Percentiles rank a stretch among this genome's conserved stretches.
Conservation (phyloP, 2,113 vertebrate genomes). For the Glaucidium brasilianum region DNA sequence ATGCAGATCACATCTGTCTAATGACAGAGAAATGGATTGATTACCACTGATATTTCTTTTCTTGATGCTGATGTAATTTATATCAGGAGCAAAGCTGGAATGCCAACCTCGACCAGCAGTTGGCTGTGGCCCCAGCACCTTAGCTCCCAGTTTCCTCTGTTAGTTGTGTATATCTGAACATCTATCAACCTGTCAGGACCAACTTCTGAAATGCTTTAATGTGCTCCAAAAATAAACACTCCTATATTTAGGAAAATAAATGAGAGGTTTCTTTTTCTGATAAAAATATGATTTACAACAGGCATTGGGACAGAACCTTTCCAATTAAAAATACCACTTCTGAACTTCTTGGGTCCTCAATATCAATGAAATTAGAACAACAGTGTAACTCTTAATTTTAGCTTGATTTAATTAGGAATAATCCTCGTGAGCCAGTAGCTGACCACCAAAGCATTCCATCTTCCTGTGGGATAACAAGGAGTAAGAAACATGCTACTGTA, state of each 20-base stretch:
- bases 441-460: conserved; percentile 43
- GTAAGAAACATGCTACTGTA: conserved; percentile 57
- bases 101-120: not conserved
- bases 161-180: not conserved
- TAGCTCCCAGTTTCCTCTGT: not conserved
- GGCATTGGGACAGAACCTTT: conserved; percentile 4
- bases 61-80: not conserved
- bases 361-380: conserved; percentile 42
- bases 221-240: conserved; percentile 35
- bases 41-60: not conserved
- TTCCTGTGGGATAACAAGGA: conserved; percentile 59
- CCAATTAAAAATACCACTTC: conserved; percentile 57
- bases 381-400: conserved; percentile 60
- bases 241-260: conserved; percentile 23
- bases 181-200: not conserved
- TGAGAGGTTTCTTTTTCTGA: conserved; percentile 23
- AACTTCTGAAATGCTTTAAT: conserved; percentile 31
- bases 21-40: not conserved
- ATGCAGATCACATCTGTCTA: not conserved
- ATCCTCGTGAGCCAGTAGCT: conserved; percentile 28
- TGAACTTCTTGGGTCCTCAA: not conserved
- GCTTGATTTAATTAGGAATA: conserved; percentile 59
- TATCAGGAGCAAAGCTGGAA: not conserved
- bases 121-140: not conserved
- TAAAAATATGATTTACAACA: conserved; percentile 42